These are phyloP conservation scores for Sitta carolinensis DNA, from an alignment of 2,797 vertebrate genomes.

Conservation along the genomic window DNA sequence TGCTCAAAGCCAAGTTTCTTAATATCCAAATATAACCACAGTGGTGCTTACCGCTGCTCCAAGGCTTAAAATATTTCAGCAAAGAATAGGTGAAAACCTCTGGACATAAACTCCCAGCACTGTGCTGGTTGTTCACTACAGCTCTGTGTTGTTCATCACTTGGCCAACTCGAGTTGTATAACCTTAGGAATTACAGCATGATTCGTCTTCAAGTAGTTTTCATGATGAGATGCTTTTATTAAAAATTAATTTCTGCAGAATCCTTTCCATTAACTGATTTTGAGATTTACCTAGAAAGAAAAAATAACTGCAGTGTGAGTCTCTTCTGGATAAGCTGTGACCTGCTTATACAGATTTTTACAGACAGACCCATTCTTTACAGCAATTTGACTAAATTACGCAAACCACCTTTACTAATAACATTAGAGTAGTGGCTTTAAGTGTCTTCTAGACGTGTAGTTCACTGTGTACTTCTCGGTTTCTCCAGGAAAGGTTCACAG, in stretches of 20 bases:
- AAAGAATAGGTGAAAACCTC: rapidly evolving
- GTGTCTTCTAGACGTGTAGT: not conserved
- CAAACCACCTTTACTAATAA: not conserved
- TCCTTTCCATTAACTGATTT: not conserved
- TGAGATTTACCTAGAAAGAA: not conserved
- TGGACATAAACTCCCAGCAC: rapidly evolving
- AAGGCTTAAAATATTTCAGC: not conserved
- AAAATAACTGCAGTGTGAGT: not conserved
- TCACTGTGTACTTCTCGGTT: not conserved
- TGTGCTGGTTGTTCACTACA: not conserved
- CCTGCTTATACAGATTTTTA: not conserved
- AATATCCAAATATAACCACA: not conserved
- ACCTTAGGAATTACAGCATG: not conserved
- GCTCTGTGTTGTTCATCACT: not conserved
- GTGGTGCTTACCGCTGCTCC: not conserved
- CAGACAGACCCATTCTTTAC: not conserved
- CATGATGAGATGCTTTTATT: slow-evolving; percentile 4
- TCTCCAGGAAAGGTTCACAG: not conserved
- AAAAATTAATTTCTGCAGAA: not conserved
- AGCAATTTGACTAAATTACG: not conserved
- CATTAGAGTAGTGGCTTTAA: not conserved
- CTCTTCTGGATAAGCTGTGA: not conserved
- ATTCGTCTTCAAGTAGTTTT: not conserved
- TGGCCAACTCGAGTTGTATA: rapidly evolving
- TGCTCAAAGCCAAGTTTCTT: not conserved